Percentiles rank a stretch among this genome's conserved stretches.
phyloP scores from a whole-genome alignment of 37 sponge, comb jelly and placozoan species.

The Crambe crambe region DNA sequence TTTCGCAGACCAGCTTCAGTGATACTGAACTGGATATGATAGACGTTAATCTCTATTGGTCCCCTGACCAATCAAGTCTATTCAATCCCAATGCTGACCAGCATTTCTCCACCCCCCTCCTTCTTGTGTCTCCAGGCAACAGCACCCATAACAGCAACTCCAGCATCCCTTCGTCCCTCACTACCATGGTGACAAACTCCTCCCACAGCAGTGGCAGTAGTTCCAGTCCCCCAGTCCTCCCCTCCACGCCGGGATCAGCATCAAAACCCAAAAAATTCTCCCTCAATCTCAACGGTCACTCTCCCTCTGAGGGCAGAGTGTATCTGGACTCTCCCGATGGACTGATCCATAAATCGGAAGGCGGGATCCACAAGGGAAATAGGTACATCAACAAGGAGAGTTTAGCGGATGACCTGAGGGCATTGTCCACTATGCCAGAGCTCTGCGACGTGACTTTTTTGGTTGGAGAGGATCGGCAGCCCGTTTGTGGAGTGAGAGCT shows the following conservation, averaged over 20 bases:
- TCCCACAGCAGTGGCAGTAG: neutral
- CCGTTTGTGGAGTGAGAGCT: slow-evolving; percentile 90
- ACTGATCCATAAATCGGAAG: neutral
- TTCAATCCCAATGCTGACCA: neutral
- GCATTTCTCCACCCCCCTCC: slow-evolving; percentile 16
- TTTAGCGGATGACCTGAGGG: slow-evolving; percentile 71
- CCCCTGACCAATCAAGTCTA: slow-evolving; percentile 26
- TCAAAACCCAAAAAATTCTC: neutral
- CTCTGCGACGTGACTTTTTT: slow-evolving; percentile 95
- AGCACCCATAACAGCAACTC: neutral
- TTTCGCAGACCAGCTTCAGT: slow-evolving; percentile 18
- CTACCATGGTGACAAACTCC: neutral
- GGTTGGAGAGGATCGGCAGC: slow-evolving; percentile 87
- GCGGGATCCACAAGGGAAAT: neutral
- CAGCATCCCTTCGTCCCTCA: slow-evolving; percentile 1
- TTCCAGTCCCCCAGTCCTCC: neutral
- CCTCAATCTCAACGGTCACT: neutral
- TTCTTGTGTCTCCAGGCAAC: slow-evolving; percentile 4
- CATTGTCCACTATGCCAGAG: slow-evolving; percentile 87
- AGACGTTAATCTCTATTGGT: neutral
- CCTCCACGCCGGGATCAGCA: neutral
- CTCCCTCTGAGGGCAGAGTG: neutral
- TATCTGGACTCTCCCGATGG: neutral
- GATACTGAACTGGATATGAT: slow-evolving; percentile 51
- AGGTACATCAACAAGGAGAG: slow-evolving; percentile 61